Base-by-base conservation (phyloP, 2,888 invertebrate species). In the Meganola albula region DNA sequence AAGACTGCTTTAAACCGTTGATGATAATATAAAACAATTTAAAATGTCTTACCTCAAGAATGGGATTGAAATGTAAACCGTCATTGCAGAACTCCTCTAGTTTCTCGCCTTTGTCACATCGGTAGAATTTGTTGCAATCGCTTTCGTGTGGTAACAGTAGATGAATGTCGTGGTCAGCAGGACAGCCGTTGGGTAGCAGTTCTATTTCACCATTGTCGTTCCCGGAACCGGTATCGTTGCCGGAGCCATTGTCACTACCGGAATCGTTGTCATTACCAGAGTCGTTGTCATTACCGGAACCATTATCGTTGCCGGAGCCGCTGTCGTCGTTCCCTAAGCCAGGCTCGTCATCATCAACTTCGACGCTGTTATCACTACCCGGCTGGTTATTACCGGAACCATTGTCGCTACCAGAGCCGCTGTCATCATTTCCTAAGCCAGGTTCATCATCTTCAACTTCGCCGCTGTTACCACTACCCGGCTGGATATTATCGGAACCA, bases 121-220 rank as follows among this genome's bases (percentile, higher is more conserved):
- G 34, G 4, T 45, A 48, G 36, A 34, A 50, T 6, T 22, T 25
- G 4, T 40, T 38, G 29, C 50, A 50, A 6, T 31, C 36, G 0
- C 26, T 30, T 8, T 50, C 50, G 2, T 52, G 48, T 1, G 52
- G 46, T 1, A 50, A 25, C 0, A 43, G 34, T 9, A 37, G 13
- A n/a, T 40, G 26, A 1, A 52, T 9, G 4, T 4, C 5, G 4
- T 40, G 28, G 18, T 51, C 37, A 1, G 37, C 38, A 0, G 50
- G 50, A 4, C 50, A 51, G 1, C 50, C 53, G n/a, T 51, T 51
- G n/a, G 24, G 24, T 3, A 24, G 24, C n/a, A 12, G 11, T 3
- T 12, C 24, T n/a, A 10, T 12, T 6, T 24, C 25, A n/a, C n/a
- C n/a, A n/a, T n/a, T n/a, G n/a, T n/a, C n/a, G n/a, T n/a, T n/a